These are phyloP conservation scores for Puntigrus tetrazona DNA, from an alignment of 2,113 vertebrate genomes.

Conservation along the genomic window DNA sequence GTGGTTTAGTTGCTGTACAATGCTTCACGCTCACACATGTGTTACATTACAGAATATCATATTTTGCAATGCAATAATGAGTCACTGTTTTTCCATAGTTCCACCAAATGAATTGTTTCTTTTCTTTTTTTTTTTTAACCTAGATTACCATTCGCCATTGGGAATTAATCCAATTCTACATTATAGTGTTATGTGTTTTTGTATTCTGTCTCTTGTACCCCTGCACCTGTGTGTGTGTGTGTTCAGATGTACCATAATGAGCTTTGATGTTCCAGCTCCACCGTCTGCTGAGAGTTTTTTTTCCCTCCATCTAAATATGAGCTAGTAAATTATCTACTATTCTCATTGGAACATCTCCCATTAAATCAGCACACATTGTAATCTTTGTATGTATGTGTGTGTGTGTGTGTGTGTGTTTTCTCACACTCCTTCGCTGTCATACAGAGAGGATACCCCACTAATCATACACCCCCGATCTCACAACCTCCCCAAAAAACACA, in stretches of 20 bases:
- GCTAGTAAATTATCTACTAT: conserved; percentile 42
- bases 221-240: conserved; percentile 24
- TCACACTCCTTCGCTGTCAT: conserved; percentile 45
- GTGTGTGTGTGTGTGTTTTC: conserved; percentile 46
- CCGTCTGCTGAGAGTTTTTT: conserved; percentile 5
- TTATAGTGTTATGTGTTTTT: conserved; percentile 57
- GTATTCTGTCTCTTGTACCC: conserved; percentile 9
- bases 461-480: conserved; percentile 71
- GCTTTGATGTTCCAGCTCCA: conserved; percentile 35
- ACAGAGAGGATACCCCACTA: conserved; percentile 64
- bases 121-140: too few relatives aligned
- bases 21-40: background rate
- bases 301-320: conserved; percentile 37
- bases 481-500: conserved; percentile 42
- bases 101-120: background rate
- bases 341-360: conserved; percentile 41
- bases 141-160: background rate
- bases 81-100: background rate
- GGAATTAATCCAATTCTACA: background rate
- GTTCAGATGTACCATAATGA: conserved; percentile 34
- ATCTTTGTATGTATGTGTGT: conserved; percentile 44
- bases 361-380: conserved; percentile 52
- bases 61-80: background rate
- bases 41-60: background rate
- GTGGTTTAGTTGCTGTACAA: background rate